Base-by-base conservation (phyloP, 2,113 vertebrate genomes). In the Entomyzon cyanotis region DNA sequence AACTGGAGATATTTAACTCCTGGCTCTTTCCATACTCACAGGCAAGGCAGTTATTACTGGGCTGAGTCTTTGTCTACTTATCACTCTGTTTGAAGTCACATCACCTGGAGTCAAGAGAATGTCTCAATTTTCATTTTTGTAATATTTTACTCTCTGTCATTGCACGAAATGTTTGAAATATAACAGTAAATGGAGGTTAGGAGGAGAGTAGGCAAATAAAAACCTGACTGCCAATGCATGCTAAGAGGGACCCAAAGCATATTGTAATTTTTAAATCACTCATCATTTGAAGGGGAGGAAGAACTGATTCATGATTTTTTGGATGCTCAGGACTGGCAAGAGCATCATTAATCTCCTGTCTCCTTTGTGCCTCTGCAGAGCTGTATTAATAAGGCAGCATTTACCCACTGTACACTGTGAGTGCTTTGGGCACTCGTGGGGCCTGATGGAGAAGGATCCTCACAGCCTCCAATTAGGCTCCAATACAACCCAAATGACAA, bases 51-150 rank as follows among this genome's bases (percentile, higher is more conserved):
- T 91, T 87, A 62, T 87, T 84, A 52, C 17, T 7, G 52, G 82
- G 42, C 62, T 62, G 44, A 76, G 46, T 37, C 81, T 87, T 76
- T 71, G 77, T 37, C 37, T 87, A 42, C 93, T 87, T 84, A 75
- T 50, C 2, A 24, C 77, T 95, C 65, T 59, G 35, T 88, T 86
- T 93, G 89, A 94, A 89, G 49, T 71, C 62, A 44, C 69, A 79
- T 94, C 84, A 76, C 89, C 81, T 77, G 84, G 46, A 91, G 77
- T 69, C 91, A 89, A 90, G 74, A 39, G 67, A 76, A 73, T 37
- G 62, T 76, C 58, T 89, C 53, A 20, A 28, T 56, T 87, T 85
- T 79, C 62, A 28, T 60, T 84, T 94, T 50, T 65, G 15, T 33
- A 83, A 47, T 67, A 47, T 84, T 91, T 89, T 65, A 58, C 42